Base-by-base conservation (phyloP, 2,113 vertebrate species). In the Ammodramus savannarum region DNA sequence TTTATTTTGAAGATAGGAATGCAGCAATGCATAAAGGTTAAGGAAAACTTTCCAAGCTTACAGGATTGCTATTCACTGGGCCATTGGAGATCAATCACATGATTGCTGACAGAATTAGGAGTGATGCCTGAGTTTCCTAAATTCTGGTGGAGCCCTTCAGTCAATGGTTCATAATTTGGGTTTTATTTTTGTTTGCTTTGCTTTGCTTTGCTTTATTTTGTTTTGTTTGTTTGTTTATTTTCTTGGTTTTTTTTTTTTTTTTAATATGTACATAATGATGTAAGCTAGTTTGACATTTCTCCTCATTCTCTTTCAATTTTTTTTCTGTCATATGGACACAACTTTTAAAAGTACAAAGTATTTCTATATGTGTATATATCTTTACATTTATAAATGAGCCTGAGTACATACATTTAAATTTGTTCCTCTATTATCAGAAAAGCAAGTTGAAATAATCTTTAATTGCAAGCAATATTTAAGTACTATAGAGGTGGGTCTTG, bases 111-210 rank as follows among this genome's bases (percentile, higher is more conserved):
- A 76, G 26, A 71, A n/a, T 10, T 52, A 20, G 12, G 16, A 78
- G 4, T 22, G 25, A 59, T 36, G 3, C 7, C 16, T 51, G 25
- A 16, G 2, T 69, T 78, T 85, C 26, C 26, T 66, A 31, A 89
- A 71, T 78, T 55, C 19, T 22, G 26, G 27, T 17, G 1, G 1
- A 52, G 34, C 27, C 23, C 10, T 77, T 21, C 22, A 36, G 15
- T 16, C 26, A 71, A 2, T n/a, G 2, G 20, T 49, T 83, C 20
- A 27, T 6, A 32, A 38, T 63, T 26, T 23, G 8, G 55, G 20
- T 4, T 6, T 14, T n/a, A n/a, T n/a, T 57, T 57, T 32, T 12
- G 8, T 12, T 5, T 34, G 7, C 0, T 11, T 46, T 23, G 10
- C 13, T 48, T 48, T 48, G 46, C 3, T 57, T 55, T 21, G 19